Evolutionary conservation across 2,888 invertebrate species (phyloP), one percentile per base, ranked within the genome.

Genomic region (Pseudanteris insignis): DNA sequence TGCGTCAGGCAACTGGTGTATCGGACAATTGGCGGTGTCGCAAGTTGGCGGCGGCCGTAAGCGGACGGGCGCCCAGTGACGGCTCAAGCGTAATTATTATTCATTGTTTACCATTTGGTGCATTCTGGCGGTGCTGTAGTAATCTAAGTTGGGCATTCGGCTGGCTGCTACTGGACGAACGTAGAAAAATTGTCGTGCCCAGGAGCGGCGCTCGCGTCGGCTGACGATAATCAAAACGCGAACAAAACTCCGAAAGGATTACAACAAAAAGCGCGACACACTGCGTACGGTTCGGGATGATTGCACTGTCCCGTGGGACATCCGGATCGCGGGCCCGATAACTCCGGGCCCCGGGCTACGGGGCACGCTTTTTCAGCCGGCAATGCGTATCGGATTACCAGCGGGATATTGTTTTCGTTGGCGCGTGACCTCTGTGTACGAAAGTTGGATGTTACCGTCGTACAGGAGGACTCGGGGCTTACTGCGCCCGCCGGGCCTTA

Each of bases 401-500:
- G 61, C 48, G 43, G 69, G 69, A 69, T 75, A 74, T 74, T 70
- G 74, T 75, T 75, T 69, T 68, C 72, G 72, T 71, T 74, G 71
- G 67, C 72, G 62, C 69, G n/a, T n/a, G 70, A 69, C 59, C 65
- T 71, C 71, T 69, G 71, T 66, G 64, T 72, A 72, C 67, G 66
- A 66, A 69, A 64, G 64, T 68, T 67, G 65, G 69, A 69, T 71
- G 71, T 72, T 75, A 76, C 76, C 78, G 78, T 78, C 78, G 76
- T 75, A 74, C 73, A 74, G 74, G 77, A 78, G 72, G 75, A 79
- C 79, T 79, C 72, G 78, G 76, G 79, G 79, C 78, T 79, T 77
- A 80, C 79, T 79, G 79, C 72, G 79, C 79, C 79, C 77, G 78
- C 75, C 73, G 79, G 79, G 79, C 79, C 79, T 79, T 79, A 73